These are phyloP conservation scores for Taeniopygia guttata DNA, from an alignment of 2,797 vertebrate genomes.

Conservation along the genomic window DNA sequence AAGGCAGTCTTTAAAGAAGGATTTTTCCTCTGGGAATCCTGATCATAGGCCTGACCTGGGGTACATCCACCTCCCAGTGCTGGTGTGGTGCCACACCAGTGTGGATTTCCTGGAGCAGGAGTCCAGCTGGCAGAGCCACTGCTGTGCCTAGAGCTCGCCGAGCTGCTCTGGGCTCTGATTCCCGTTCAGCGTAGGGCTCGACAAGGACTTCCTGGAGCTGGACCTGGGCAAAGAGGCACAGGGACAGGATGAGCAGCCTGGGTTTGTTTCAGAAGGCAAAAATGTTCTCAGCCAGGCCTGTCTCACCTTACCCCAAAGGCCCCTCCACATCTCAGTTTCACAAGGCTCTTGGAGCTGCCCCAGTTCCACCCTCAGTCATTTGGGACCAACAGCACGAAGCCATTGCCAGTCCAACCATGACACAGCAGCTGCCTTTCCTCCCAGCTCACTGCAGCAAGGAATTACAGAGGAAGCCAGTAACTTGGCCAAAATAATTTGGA, in stretches of 20 bases:
- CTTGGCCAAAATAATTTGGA: neutral
- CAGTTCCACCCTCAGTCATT: neutral
- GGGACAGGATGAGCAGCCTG: neutral
- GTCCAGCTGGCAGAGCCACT: neutral
- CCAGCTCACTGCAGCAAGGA: neutral
- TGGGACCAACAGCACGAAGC: neutral
- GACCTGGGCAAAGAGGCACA: neutral
- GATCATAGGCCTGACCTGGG: neutral
- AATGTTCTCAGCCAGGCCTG: neutral
- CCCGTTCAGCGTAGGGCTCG: neutral
- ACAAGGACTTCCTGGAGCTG: constrained; percentile 27
- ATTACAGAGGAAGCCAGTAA: neutral
- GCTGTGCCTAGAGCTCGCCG: constrained; percentile 37
- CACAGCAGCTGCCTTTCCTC: neutral
- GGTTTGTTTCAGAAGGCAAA: neutral
- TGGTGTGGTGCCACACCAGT: neutral
- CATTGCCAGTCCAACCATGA: neutral
- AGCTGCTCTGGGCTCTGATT: constrained; percentile 53
- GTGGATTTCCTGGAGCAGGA: neutral
- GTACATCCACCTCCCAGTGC: neutral
- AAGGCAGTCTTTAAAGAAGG: neutral
- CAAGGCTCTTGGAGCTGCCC: neutral
- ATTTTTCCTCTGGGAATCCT: neutral
- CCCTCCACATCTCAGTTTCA: neutral
- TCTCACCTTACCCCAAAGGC: neutral